Conservation (phyloP, 2,797 vertebrate genomes). For the Cossypha caffra region DNA sequence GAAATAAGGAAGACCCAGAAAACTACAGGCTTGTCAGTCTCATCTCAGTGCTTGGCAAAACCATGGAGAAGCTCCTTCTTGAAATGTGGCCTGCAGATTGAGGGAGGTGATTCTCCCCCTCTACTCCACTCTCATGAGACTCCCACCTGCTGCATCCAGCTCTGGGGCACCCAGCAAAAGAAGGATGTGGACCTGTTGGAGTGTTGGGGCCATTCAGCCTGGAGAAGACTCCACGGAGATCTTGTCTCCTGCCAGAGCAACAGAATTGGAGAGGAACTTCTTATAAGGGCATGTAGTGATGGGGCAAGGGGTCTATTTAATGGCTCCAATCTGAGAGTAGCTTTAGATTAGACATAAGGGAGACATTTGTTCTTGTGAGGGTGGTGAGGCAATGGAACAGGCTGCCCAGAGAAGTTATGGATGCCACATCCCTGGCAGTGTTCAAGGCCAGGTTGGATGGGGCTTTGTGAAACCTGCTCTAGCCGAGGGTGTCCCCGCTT, state of each 20-base stretch:
- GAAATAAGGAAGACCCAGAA: neutral
- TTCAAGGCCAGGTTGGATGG: neutral
- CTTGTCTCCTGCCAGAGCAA: neutral
- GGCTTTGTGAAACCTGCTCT: neutral
- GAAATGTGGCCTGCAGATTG: neutral
- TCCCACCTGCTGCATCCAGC: neutral
- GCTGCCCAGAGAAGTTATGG: neutral
- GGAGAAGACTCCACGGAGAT: neutral
- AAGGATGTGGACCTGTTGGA: neutral
- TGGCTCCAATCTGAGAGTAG: neutral
- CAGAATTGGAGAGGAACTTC: neutral
- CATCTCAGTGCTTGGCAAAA: fast-evolving
- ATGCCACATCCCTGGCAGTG: neutral
- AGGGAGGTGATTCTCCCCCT: neutral
- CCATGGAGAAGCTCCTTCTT: neutral
- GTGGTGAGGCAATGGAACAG: neutral
- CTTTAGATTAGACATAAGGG: neutral
- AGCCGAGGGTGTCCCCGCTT: neutral
- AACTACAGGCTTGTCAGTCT: neutral
- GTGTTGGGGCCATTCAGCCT: neutral
- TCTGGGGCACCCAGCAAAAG: neutral
- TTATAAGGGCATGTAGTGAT: neutral
- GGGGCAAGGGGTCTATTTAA: neutral
- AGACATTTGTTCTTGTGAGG: neutral
- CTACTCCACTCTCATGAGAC: neutral